A percentile compares a stretch with the other conserved stretches of the same genome.
phyloP scores from a whole-genome alignment of 2,113 vertebrate species.

The Percopsis transmontana region DNA sequence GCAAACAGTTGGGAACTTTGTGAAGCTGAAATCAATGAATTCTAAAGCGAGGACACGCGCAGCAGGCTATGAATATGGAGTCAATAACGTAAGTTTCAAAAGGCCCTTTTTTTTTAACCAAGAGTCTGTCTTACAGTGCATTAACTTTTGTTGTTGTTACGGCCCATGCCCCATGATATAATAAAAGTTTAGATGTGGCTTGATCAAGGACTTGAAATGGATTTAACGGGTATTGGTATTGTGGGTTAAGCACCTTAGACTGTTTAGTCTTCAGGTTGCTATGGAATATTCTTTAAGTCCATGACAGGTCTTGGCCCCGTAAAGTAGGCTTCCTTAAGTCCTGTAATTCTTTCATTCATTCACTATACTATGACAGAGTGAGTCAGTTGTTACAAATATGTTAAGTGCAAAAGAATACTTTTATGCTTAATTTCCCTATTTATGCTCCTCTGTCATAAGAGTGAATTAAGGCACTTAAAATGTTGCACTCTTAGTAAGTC shows the following conservation, averaged over 20 bases:
- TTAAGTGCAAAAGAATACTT: background rate
- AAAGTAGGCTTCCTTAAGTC: background rate
- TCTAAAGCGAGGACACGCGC: slow-evolving; percentile 41
- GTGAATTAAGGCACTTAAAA: no score
- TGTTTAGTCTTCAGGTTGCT: background rate
- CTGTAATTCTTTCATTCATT: background rate
- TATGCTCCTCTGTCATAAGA: no score
- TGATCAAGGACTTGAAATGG: background rate
- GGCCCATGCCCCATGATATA: no score
- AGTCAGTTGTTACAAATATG: background rate
- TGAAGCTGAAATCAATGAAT: slow-evolving; percentile 49
- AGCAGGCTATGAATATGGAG: slow-evolving; percentile 37
- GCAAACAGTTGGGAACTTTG: background rate
- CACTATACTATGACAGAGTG: background rate
- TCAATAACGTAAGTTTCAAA: slow-evolving; percentile 47
- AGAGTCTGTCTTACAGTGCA: background rate
- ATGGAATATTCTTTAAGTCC: background rate
- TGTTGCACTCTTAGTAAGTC: no score
- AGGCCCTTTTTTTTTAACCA: background rate
- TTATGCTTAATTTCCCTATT: no score
- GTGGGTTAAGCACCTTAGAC: background rate
- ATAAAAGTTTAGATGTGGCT: background rate
- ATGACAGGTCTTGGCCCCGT: background rate
- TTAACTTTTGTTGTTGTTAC: no score
- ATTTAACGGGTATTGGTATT: background rate